These are phyloP conservation scores for Orius insidiosus DNA, from an alignment of 1,140 invertebrate species.

Conservation along the genomic window DNA sequence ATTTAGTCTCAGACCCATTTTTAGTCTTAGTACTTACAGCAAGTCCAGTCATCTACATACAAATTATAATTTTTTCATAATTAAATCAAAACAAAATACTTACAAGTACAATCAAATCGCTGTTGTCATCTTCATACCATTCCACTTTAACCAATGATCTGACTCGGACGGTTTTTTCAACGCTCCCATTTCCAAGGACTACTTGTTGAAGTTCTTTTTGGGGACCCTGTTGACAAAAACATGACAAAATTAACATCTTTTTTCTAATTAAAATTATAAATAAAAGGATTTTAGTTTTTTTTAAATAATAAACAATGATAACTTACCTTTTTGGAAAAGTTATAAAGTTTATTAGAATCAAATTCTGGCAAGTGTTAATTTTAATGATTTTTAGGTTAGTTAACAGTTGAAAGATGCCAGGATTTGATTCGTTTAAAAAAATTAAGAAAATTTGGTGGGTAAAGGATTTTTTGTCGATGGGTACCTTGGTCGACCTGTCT, in stretches of 20 bases:
- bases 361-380: too few species aligned
- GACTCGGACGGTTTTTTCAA: slow-evolving; percentile 45
- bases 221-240: slow-evolving; percentile 26
- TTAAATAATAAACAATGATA: too few species aligned
- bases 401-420: too few species aligned
- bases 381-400: too few species aligned
- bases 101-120: slow-evolving; percentile 34
- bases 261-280: too few species aligned
- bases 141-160: slow-evolving; percentile 43
- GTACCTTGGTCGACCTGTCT: slow-evolving; percentile 10
- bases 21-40: slow-evolving; percentile 33
- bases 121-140: slow-evolving; percentile 41
- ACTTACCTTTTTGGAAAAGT: too few species aligned
- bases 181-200: slow-evolving; percentile 25
- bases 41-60: slow-evolving; percentile 29
- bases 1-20: slow-evolving; percentile 29
- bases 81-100: slow-evolving; percentile 16
- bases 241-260: too few species aligned
- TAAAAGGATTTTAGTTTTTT: too few species aligned
- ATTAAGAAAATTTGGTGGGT: too few species aligned
- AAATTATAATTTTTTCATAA: not conserved
- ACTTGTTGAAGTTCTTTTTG: slow-evolving; percentile 31
- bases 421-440: too few species aligned
- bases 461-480: too few species aligned
- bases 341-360: too few species aligned